phyloP scores from a whole-genome alignment of 1,140 invertebrate genomes.

The Papilio dardanus region DNA sequence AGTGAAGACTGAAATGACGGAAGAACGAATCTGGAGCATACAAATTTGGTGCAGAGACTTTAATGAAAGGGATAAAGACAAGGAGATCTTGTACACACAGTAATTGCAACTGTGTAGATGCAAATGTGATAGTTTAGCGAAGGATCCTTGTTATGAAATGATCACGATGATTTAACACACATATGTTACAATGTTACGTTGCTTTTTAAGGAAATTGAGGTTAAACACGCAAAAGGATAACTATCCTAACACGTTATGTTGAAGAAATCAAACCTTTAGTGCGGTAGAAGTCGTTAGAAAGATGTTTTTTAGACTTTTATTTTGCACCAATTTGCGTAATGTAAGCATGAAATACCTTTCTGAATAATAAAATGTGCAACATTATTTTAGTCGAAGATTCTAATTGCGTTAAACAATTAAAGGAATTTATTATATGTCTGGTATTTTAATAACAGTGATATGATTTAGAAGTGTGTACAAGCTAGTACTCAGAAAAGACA shows the following conservation, averaged over 20 bases:
- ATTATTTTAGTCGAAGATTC: neutral
- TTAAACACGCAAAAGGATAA: neutral
- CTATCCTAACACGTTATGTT: neutral
- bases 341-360: too few relatives aligned
- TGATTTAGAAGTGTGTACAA: conserved; percentile 20
- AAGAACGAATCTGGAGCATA: too few relatives aligned
- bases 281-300: neutral
- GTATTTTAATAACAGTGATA: neutral
- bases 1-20: too few relatives aligned
- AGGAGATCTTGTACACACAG: neutral
- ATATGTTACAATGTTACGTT: neutral
- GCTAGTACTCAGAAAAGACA: conserved; percentile 54
- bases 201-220: neutral
- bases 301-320: neutral
- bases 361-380: neutral
- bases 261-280: neutral
- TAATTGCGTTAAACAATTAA: neutral
- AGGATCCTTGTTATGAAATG: neutral
- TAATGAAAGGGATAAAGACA: too few relatives aligned
- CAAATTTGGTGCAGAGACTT: too few relatives aligned
- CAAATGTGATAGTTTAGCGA: neutral
- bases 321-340: too few relatives aligned
- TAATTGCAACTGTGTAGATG: neutral
- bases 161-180: neutral
- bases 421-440: neutral